Conservation (phyloP, 2,888 invertebrate species). For the Epistrophe grossulariae region DNA sequence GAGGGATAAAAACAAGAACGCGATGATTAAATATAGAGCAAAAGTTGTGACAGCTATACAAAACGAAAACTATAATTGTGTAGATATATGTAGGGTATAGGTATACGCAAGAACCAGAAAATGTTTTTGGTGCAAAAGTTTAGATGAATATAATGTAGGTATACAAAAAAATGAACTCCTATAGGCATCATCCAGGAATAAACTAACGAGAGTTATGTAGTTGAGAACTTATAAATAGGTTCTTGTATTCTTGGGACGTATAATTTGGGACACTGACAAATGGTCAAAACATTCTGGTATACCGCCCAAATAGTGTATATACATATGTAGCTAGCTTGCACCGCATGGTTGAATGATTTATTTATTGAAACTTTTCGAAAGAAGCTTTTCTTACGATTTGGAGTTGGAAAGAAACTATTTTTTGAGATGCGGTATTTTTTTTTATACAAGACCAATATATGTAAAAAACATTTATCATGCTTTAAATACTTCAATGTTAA, state of each 20-base stretch:
- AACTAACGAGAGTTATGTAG: constrained; percentile 25
- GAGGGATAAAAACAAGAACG: constrained; percentile 50
- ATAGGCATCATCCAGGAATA: constrained; percentile 2
- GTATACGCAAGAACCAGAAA: constrained; percentile 28
- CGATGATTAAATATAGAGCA: constrained; percentile 65
- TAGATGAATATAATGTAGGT: background rate
- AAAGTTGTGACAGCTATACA: constrained; percentile 59
- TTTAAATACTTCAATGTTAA: too few species aligned
- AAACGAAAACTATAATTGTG: constrained; percentile 36
- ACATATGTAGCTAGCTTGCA: background rate
- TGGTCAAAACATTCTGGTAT: constrained; percentile 15
- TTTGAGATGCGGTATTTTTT: background rate
- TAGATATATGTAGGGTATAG: background rate
- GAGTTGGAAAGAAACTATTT: background rate
- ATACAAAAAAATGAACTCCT: background rate
- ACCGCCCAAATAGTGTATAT: background rate
- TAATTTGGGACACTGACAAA: constrained; percentile 55
- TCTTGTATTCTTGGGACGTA: constrained; percentile 32
- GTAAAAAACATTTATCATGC: background rate
- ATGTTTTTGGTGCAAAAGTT: constrained; percentile 8
- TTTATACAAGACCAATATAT: background rate
- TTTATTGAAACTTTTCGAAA: constrained; percentile 40
- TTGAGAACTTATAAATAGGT: constrained; percentile 39
- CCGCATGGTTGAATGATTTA: constrained; percentile 30
- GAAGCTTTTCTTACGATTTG: constrained; percentile 6